Evolutionary conservation across 2,888 invertebrate species (phyloP).

Genomic region (Strigamia crassipes): DNA sequence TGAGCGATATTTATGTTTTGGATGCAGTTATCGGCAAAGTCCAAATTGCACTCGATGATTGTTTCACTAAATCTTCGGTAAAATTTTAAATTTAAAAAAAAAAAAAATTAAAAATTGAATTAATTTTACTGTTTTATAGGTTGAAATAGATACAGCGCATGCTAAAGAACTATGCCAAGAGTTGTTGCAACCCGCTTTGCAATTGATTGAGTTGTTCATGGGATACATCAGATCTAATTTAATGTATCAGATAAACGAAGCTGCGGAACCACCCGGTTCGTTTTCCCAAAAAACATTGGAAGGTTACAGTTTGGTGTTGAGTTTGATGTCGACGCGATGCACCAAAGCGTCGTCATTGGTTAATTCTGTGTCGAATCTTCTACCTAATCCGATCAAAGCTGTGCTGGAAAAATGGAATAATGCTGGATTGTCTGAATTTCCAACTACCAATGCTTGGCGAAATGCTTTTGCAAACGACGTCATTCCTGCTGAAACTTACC

Average conservation of each 20-base stretch:
- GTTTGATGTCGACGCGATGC: constrained; percentile 60
- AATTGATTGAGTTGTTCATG: constrained; percentile 57
- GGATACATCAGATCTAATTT: constrained; percentile 62
- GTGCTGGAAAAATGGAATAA: constrained; percentile 69
- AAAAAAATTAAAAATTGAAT: constrained; percentile 15
- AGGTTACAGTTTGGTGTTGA: constrained; percentile 60
- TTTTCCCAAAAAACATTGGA: constrained; percentile 61
- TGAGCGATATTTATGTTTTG: constrained; percentile 74
- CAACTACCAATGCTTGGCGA: constrained; percentile 63
- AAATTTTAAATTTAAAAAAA: constrained; percentile 32
- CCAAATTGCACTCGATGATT: constrained; percentile 70
- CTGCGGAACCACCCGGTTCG: constrained; percentile 59
- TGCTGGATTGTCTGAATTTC: constrained; percentile 64
- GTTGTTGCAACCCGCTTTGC: constrained; percentile 57
- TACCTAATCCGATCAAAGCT: constrained; percentile 64
- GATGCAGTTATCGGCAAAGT: constrained; percentile 77
- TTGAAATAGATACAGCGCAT: constrained; percentile 50
- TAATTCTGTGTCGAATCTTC: constrained; percentile 62
- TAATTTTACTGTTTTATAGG: constrained; percentile 47
- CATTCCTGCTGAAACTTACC: constrained; percentile 81
- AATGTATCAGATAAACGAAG: constrained; percentile 62
- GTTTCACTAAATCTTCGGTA: constrained; percentile 59
- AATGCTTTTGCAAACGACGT: constrained; percentile 73
- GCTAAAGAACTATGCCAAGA: constrained; percentile 56
- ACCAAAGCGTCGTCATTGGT: constrained; percentile 61